phyloP scores from a whole-genome alignment of 2,888 invertebrate species.

The Drosophila sordidula region DNA sequence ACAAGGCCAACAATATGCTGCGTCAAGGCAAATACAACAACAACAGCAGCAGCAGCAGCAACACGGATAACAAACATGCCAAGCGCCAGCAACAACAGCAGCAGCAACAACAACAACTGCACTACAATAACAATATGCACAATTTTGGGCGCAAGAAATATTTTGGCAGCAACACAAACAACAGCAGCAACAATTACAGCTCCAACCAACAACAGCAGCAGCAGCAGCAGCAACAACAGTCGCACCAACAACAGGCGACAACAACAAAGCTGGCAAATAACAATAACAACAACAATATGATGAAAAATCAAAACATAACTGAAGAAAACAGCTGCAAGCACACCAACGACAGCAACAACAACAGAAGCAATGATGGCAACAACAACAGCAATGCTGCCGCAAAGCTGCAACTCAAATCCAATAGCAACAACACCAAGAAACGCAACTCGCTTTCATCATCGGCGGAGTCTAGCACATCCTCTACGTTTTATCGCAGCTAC shows the following conservation, averaged over 20 bases:
- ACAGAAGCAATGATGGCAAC: slow-evolving; percentile 21
- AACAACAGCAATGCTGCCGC: slow-evolving; percentile 23
- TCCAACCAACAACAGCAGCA: slow-evolving; percentile 39
- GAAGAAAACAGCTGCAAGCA: slow-evolving; percentile 34
- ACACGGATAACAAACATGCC: slow-evolving; percentile 32
- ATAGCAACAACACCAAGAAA: slow-evolving; percentile 39
- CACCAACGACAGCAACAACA: slow-evolving; percentile 27
- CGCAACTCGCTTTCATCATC: slow-evolving; percentile 60
- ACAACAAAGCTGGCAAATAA: slow-evolving; percentile 22
- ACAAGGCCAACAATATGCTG: slow-evolving; percentile 34
- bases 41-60: slow-evolving; percentile 17
- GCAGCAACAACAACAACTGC: slow-evolving; percentile 31
- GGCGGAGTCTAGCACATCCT: slow-evolving; percentile 42
- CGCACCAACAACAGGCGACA: slow-evolving; percentile 43
- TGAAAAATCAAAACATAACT: slow-evolving; percentile 67
- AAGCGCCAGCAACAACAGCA: slow-evolving; percentile 49
- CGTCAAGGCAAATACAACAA: slow-evolving; percentile 39
- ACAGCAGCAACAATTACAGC: slow-evolving; percentile 33
- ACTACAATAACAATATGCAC: slow-evolving; percentile 35
- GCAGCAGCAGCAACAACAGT: slow-evolving; percentile 23
- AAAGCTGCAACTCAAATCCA: slow-evolving; percentile 28
- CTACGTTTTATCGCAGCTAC: slow-evolving; percentile 50
- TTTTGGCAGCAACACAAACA: slow-evolving; percentile 44
- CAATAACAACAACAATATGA: slow-evolving; percentile 57
- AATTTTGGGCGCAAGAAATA: slow-evolving; percentile 61